A percentile compares a stretch with the other conserved stretches of the same genome.
Conservation (phyloP, 2,113 vertebrate species). For the Raja brachyura region DNA sequence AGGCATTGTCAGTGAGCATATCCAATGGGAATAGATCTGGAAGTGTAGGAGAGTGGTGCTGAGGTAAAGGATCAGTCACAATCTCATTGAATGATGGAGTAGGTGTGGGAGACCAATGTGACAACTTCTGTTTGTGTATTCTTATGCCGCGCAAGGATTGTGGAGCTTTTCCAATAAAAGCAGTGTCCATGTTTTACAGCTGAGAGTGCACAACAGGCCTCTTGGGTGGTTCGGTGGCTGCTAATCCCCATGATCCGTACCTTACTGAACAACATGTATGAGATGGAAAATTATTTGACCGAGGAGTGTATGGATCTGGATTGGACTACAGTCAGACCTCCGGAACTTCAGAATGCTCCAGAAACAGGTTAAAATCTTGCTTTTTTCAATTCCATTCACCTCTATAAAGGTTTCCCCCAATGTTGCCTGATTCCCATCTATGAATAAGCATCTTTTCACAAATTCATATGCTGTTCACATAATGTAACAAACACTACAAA, state of each 20-base stretch:
- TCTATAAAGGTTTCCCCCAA: not conserved
- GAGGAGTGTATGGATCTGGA: slow-evolving; percentile 54
- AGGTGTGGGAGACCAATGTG: too few relatives aligned
- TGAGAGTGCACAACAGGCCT: slow-evolving; percentile 51
- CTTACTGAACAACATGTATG: slow-evolving; percentile 63
- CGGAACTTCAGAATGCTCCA: slow-evolving; percentile 60
- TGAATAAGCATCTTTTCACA: not conserved
- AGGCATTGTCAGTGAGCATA: too few relatives aligned
- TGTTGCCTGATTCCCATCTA: not conserved
- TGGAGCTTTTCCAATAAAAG: not conserved
- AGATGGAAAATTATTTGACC: slow-evolving; percentile 62
- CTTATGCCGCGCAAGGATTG: not conserved
- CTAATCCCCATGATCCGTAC: slow-evolving; percentile 65
- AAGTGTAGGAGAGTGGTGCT: too few relatives aligned
- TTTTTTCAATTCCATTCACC: not conserved
- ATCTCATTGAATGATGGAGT: too few relatives aligned
- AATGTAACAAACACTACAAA: not conserved
- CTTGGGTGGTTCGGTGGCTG: slow-evolving; percentile 58
- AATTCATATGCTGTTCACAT: not conserved
- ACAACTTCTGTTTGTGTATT: too few relatives aligned
- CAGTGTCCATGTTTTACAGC: slow-evolving; percentile 47
- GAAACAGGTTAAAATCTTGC: slow-evolving; percentile 53
- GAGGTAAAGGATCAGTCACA: too few relatives aligned
- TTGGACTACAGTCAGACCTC: slow-evolving; percentile 66
- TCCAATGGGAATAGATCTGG: too few relatives aligned